Percentiles rank a stretch among this genome's conserved stretches.
Conservation (phyloP, 2,113 vertebrate genomes). For the Phaethon lepturus region DNA sequence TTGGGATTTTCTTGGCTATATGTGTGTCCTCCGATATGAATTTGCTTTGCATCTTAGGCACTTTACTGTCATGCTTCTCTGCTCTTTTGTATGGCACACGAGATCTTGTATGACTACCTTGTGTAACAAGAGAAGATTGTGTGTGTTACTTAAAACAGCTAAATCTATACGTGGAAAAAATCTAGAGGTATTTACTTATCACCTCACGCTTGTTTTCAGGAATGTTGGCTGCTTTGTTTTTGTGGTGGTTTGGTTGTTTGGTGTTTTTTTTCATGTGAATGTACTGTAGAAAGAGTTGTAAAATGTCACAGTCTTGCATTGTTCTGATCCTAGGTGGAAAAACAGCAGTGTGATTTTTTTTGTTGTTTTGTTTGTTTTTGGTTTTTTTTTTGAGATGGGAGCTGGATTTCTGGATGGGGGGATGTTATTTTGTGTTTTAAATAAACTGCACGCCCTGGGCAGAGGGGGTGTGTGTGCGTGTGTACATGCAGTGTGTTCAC, state of each 20-base stretch:
- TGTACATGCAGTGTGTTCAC: not conserved
- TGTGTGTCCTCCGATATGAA: not conserved
- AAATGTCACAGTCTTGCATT: not conserved
- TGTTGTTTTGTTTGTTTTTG: accelerated
- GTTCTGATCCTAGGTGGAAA: not conserved
- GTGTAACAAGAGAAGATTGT: not conserved
- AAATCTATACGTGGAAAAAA: not conserved
- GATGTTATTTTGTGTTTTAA: not conserved
- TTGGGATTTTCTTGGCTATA: not conserved
- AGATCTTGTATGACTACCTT: not conserved
- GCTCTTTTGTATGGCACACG: not conserved
- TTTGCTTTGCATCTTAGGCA: not conserved
- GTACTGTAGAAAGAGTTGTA: not conserved
- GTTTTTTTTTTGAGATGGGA: not conserved
- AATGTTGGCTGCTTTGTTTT: not conserved
- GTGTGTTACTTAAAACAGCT: not conserved
- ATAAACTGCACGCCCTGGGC: not conserved
- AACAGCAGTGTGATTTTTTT: not conserved
- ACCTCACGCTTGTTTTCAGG: not conserved
- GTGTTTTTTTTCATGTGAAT: not conserved
- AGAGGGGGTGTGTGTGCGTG: not conserved
- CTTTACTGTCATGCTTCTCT: not conserved
- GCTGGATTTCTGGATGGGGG: not conserved
- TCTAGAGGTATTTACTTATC: not conserved
- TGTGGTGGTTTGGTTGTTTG: not conserved